phyloP scores from a whole-genome alignment of 2,888 invertebrate genomes.

The Synergus itoensis region DNA sequence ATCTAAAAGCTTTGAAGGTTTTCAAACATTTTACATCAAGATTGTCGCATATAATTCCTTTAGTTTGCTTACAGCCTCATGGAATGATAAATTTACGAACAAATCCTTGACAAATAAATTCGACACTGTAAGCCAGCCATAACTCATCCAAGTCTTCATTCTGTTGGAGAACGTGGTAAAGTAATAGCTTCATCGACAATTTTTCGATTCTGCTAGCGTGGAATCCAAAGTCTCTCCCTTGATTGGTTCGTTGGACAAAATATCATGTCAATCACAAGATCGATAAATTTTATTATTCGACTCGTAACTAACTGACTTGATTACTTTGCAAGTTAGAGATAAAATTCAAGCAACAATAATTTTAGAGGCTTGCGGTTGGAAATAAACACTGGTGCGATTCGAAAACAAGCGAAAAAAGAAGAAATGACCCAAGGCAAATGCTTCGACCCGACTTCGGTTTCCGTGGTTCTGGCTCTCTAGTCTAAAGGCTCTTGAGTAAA shows the following conservation, averaged over 20 bases:
- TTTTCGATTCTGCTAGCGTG: not conserved
- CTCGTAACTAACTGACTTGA: not conserved
- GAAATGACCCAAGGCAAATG: constrained; percentile 20
- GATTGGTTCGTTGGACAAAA: not conserved
- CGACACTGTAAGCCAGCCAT: constrained; percentile 4
- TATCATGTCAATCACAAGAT: not conserved
- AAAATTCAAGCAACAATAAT: not conserved
- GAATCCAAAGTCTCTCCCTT: constrained; percentile 6
- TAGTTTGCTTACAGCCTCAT: not conserved
- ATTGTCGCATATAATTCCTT: not conserved
- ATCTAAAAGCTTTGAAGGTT: not conserved
- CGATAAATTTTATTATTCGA: constrained; percentile 1
- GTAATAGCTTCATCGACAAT: constrained; percentile 9
- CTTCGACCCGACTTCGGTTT: constrained; percentile 8
- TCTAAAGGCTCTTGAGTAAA: constrained; percentile 8
- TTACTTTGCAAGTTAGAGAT: not conserved
- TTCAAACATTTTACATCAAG: not conserved
- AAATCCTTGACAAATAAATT: not conserved
- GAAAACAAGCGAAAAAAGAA: not conserved
- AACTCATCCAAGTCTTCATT: constrained; percentile 18
- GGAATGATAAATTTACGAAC: constrained; percentile 21
- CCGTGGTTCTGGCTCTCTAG: not conserved
- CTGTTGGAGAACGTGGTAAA: not conserved
- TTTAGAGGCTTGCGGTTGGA: constrained; percentile 4
- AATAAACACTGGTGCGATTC: constrained; percentile 1